phyloP scores from a whole-genome alignment of 2,797 vertebrate species.

The Sebastes minor region DNA sequence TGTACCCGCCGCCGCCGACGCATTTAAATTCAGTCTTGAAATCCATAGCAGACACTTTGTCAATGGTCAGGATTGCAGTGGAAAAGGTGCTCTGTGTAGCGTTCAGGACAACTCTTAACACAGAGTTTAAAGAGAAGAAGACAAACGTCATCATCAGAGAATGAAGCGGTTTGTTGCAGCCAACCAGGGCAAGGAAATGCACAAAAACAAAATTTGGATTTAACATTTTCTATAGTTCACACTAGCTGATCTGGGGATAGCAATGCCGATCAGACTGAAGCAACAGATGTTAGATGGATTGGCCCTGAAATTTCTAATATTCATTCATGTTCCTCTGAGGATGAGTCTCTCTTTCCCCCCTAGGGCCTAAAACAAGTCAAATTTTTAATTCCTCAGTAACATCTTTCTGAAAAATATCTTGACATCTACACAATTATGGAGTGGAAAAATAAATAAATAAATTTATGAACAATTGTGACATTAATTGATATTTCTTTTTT shows the following conservation, averaged over 20 bases:
- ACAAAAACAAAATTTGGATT: background rate
- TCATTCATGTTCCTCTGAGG: too few relatives aligned
- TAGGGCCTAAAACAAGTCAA: background rate
- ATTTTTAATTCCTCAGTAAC: background rate
- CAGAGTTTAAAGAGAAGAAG: background rate
- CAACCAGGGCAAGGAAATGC: background rate
- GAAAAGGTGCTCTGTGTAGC: background rate
- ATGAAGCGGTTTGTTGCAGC: background rate
- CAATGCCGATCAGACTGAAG: background rate
- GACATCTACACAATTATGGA: background rate
- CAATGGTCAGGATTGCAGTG: slow-evolving; percentile 70
- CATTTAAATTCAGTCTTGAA: slow-evolving; percentile 74
- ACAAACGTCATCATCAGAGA: background rate
- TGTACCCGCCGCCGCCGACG: rapidly evolving
- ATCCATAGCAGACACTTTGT: slow-evolving; percentile 68
- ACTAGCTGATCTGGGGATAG: too few relatives aligned
- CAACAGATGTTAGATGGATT: background rate
- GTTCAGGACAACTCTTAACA: background rate
- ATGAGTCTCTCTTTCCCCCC: background rate
- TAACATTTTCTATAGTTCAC: background rate
- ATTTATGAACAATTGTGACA: too few relatives aligned
- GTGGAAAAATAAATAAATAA: too few relatives aligned
- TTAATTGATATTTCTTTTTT: too few relatives aligned
- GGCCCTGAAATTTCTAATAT: too few relatives aligned
- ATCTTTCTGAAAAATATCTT: background rate